Base-by-base conservation (phyloP, 2,888 invertebrate genomes). In the Papilio gigon region DNA sequence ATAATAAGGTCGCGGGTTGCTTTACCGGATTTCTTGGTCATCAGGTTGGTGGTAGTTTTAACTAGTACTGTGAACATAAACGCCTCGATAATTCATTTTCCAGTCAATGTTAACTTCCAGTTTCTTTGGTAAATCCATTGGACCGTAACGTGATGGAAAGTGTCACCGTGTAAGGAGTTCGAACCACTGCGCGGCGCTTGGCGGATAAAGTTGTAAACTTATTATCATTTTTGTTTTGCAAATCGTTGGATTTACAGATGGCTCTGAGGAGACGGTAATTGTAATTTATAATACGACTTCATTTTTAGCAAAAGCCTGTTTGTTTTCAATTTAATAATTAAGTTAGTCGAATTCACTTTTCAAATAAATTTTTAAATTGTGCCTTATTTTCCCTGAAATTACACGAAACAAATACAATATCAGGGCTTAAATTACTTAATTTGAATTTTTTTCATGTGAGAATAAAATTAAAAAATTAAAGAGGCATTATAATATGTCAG, bases 191-290 rank as follows among this genome's bases (percentile, higher is more conserved):
- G n/a, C n/a, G n/a, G n/a, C n/a, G n/a, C n/a, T n/a, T n/a, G n/a
- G n/a, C n/a, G n/a, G n/a, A n/a, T n/a, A 9, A 17, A 68, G 27
- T 68, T 71, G 40, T 71, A 70, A 71, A 74, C 44, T 69, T 67
- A 58, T 58, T 65, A 63, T 71, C 44, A 67, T 77, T 87, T 89
- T 87, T 89, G 84, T 89, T 89, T 85, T 84, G 89, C 89, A 79
- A 83, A 82, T 83, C 90, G 82, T 86, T 83, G 91, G 90, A 92
- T 89, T 69, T 87, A 86, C 87, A 92, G 91, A 87, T 89, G 84
- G 88, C 90, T 85, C 79, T 70, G 67, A 74, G 84, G 86, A 86
- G 82, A 81, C 76, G 89, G 91, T 90, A 90, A 91, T 81, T 83
- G 50, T 61, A 30, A 61, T 67, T 53, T 37, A 44, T 61, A 50